Conservation (phyloP, 2,888 invertebrate genomes). For the Tuta absoluta region DNA sequence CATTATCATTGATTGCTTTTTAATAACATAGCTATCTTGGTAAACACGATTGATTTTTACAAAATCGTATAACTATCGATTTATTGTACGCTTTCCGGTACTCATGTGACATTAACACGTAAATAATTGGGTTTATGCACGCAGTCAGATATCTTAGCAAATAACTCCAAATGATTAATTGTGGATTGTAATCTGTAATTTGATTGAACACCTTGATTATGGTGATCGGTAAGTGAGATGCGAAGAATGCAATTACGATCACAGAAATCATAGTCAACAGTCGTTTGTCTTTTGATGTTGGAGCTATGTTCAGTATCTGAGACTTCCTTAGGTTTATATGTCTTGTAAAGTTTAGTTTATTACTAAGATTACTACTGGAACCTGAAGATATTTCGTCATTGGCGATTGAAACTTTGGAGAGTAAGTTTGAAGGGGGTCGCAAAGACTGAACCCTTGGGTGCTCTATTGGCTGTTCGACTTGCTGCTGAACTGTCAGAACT, state of each 20-base stretch:
- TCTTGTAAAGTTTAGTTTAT: conserved; percentile 43
- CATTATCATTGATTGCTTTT: neutral
- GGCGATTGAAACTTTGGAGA: neutral
- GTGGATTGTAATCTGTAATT: conserved; percentile 73
- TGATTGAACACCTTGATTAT: conserved; percentile 90
- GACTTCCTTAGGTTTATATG: conserved; percentile 51
- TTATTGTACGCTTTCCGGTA: conserved; percentile 93
- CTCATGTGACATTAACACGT: conserved; percentile 96
- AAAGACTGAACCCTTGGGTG: conserved; percentile 21
- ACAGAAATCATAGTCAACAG: conserved; percentile 93
- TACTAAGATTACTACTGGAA: neutral
- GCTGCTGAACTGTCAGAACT: neutral
- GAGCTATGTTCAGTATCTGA: conserved; percentile 78
- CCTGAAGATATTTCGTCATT: neutral
- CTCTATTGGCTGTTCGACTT: neutral
- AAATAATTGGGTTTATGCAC: conserved; percentile 95
- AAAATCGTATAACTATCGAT: conserved; percentile 78
- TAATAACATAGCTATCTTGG: neutral
- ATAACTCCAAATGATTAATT: conserved; percentile 90
- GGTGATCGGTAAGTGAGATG: conserved; percentile 96
- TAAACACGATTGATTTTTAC: conserved; percentile 53
- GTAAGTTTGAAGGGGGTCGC: neutral
- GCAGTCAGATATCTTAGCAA: conserved; percentile 91
- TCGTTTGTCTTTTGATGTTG: conserved; percentile 88
- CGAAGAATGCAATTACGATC: conserved; percentile 92